These are phyloP conservation scores for Peucedramus taeniatus DNA, from an alignment of 2,113 vertebrate species.

Conservation along the genomic window DNA sequence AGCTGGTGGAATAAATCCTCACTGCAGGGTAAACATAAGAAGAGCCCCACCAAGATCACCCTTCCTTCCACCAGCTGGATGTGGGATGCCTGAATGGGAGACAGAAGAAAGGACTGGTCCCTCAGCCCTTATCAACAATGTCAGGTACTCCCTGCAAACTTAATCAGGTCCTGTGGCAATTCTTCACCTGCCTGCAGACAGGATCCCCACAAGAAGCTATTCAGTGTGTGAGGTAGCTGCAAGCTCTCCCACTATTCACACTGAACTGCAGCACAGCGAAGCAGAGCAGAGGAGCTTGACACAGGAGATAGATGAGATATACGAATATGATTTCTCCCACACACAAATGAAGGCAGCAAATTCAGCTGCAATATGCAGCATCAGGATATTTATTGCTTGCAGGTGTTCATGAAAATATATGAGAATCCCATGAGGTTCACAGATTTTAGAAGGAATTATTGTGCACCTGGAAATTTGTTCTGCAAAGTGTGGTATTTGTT, in stretches of 20 bases:
- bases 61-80: neutral
- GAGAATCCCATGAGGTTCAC: constrained; percentile 60
- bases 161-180: neutral
- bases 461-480: constrained; percentile 63
- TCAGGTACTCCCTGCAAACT: neutral
- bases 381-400: constrained; percentile 57
- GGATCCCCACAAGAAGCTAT: neutral
- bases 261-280: neutral
- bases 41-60: neutral
- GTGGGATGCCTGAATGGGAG: neutral
- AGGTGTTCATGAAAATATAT: constrained; percentile 66
- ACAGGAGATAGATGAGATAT: constrained; percentile 41
- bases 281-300: constrained; percentile 17
- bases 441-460: constrained; percentile 64
- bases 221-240: neutral
- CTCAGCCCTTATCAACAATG: neutral
- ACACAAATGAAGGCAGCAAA: constrained; percentile 40
- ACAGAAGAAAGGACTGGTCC: neutral
- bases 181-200: neutral
- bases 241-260: constrained; percentile 19
- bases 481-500: constrained; percentile 59
- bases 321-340: constrained; percentile 6
- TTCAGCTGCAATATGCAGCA: constrained; percentile 14
- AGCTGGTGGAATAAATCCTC: neutral
- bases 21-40: neutral